A percentile compares a stretch with the other conserved stretches of the same genome.
phyloP scores from a whole-genome alignment of 2,888 invertebrate genomes.

The Dione vanillae region DNA sequence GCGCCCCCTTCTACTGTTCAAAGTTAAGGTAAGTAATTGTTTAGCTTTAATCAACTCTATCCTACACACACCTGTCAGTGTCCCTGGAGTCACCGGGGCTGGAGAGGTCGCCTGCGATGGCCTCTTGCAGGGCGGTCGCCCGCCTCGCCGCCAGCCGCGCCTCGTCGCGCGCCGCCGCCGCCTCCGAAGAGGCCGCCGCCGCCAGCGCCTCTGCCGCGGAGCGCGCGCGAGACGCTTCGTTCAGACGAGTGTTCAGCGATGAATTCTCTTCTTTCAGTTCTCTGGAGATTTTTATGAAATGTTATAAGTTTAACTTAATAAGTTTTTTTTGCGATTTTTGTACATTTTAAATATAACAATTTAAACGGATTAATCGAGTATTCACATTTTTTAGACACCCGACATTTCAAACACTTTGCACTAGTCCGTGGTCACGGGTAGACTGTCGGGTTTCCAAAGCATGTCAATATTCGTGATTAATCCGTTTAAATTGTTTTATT shows the following conservation, averaged over 20 bases:
- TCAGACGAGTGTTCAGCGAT: constrained; percentile 87
- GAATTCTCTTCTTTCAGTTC: constrained; percentile 92
- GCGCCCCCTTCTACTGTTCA: too few relatives aligned
- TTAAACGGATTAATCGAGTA: too few relatives aligned
- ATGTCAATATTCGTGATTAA: too few relatives aligned
- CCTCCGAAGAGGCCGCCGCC: constrained; percentile 88
- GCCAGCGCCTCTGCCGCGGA: constrained; percentile 91
- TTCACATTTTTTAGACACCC: too few relatives aligned
- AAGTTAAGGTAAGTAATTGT: too few relatives aligned
- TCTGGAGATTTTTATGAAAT: constrained; percentile 58
- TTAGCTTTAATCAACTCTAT: too few relatives aligned
- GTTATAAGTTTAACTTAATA: neutral
- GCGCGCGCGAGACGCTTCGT: constrained; percentile 89
- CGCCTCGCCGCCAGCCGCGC: constrained; percentile 94
- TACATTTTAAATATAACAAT: too few relatives aligned
- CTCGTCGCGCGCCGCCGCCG: constrained; percentile 89
- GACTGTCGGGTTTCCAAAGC: too few relatives aligned
- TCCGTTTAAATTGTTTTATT: too few relatives aligned
- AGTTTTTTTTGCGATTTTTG: too few relatives aligned
- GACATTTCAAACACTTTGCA: too few relatives aligned
- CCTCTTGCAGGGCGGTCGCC: constrained; percentile 95
- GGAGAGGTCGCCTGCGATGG: constrained; percentile 93
- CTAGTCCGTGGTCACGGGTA: too few relatives aligned
- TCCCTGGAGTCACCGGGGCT: constrained; percentile 86
- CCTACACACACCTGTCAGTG: constrained; percentile 85